Evolutionary conservation across 2,888 invertebrate species (phyloP).

Genomic region (Adineta ricciae): DNA sequence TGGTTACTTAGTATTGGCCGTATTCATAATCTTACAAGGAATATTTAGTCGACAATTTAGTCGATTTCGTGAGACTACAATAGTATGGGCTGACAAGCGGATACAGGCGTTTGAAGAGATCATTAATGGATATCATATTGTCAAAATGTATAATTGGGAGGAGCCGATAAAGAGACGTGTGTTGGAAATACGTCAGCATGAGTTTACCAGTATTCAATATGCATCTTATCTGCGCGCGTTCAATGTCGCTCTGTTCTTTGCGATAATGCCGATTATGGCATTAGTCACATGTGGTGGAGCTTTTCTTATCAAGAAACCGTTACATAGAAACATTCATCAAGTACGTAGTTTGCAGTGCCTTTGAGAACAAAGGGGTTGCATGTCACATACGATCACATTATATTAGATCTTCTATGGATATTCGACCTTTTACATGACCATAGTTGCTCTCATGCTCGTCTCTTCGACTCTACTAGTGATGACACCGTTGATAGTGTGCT

Average conservation of each 20-base stretch:
- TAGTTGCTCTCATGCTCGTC: too few relatives aligned
- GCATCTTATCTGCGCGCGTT: constrained; percentile 56
- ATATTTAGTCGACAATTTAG: not conserved
- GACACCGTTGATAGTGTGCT: too few relatives aligned
- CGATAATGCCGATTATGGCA: too few relatives aligned
- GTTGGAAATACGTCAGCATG: constrained; percentile 62
- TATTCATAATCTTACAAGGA: not conserved
- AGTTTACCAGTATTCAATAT: constrained; percentile 49
- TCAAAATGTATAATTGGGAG: constrained; percentile 94
- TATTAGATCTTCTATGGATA: too few relatives aligned
- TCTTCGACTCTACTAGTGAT: too few relatives aligned
- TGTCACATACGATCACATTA: too few relatives aligned
- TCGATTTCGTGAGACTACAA: not conserved
- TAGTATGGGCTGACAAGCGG: constrained; percentile 59
- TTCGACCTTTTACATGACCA: too few relatives aligned
- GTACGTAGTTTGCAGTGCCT: too few relatives aligned
- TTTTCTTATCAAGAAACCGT: too few relatives aligned
- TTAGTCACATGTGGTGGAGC: too few relatives aligned
- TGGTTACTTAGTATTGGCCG: not conserved
- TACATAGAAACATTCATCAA: too few relatives aligned
- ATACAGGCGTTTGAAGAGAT: constrained; percentile 88
- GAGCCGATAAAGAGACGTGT: constrained; percentile 76
- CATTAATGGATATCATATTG: constrained; percentile 79
- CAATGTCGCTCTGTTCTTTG: constrained; percentile 37
- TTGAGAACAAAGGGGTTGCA: too few relatives aligned